phyloP scores from a whole-genome alignment of 2,113 vertebrate genomes.

The Coryphaenoides rupestris region DNA sequence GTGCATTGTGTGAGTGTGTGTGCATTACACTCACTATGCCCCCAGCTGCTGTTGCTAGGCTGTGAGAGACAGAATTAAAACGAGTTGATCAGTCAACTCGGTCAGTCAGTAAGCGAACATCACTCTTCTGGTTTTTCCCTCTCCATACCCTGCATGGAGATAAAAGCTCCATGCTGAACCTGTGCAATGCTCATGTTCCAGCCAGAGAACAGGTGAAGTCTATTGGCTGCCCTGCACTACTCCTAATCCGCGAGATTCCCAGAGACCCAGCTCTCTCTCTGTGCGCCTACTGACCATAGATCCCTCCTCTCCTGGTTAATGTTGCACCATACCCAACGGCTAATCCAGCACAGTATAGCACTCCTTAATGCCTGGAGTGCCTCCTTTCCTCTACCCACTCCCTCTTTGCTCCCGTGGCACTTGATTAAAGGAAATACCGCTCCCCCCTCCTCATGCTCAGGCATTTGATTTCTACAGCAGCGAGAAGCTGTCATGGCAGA shows the following conservation, averaged over 20 bases:
- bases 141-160: background rate
- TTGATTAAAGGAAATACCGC: constrained; percentile 82
- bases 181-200: constrained; percentile 30
- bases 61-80: constrained; percentile 9
- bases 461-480: constrained; percentile 74
- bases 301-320: background rate
- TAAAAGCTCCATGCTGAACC: background rate
- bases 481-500: constrained; percentile 75
- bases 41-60: constrained; percentile 4
- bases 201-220: constrained; percentile 42
- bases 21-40: constrained; percentile 12
- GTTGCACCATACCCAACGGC: background rate
- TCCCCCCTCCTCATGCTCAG: constrained; percentile 41
- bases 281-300: background rate
- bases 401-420: constrained; percentile 64
- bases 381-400: constrained; percentile 13
- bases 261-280: background rate
- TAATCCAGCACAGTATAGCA: background rate
- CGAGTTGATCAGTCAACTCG: constrained; percentile 5
- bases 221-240: constrained; percentile 20
- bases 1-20: constrained; percentile 1
- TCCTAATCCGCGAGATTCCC: background rate
- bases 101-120: background rate
- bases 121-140: no score
- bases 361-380: background rate